Evolutionary conservation across 2,113 vertebrate genomes (phyloP).

Genomic region (Cyphotilapia sp.): DNA sequence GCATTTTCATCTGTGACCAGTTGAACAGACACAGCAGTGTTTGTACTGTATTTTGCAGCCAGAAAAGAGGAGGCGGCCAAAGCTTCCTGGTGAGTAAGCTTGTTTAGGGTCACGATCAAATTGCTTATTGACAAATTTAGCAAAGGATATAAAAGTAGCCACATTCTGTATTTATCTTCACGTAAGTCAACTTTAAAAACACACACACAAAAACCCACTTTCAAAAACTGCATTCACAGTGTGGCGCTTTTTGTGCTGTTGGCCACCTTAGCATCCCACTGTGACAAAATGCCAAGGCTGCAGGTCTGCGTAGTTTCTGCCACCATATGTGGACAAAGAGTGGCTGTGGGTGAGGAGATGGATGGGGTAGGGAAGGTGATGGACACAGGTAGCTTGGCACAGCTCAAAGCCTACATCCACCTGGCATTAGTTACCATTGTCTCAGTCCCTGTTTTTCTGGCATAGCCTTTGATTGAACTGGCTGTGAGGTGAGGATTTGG

Average conservation of each 20-base stretch:
- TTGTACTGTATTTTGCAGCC: not conserved
- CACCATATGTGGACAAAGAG: slow-evolving; percentile 42
- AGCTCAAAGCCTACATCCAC: slow-evolving; percentile 16
- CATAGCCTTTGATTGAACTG: slow-evolving; percentile 51
- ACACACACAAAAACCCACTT: not conserved
- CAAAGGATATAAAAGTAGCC: not conserved
- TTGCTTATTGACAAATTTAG: slow-evolving; percentile 1
- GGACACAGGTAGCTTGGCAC: slow-evolving; percentile 46
- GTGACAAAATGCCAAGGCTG: slow-evolving; percentile 40
- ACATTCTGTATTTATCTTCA: not conserved
- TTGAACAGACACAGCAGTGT: not conserved
- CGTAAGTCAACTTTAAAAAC: not conserved
- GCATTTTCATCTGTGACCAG: not conserved
- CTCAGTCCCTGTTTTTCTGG: slow-evolving; percentile 27
- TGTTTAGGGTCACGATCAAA: slow-evolving; percentile 9
- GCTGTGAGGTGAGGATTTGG: slow-evolving; percentile 54
- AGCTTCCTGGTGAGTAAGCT: not conserved
- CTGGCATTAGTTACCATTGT: slow-evolving; percentile 52
- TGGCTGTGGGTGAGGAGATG: slow-evolving; percentile 30
- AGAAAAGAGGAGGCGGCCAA: not conserved
- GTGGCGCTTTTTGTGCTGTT: slow-evolving; percentile 27
- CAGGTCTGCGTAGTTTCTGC: slow-evolving; percentile 33
- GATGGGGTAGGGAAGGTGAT: slow-evolving; percentile 20
- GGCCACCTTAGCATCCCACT: slow-evolving; percentile 32
- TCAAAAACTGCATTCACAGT: slow-evolving; percentile 31